A percentile compares a stretch with the other conserved stretches of the same genome.
Conservation (phyloP, 2,797 vertebrate genomes). For the Bradypus variegatus region DNA sequence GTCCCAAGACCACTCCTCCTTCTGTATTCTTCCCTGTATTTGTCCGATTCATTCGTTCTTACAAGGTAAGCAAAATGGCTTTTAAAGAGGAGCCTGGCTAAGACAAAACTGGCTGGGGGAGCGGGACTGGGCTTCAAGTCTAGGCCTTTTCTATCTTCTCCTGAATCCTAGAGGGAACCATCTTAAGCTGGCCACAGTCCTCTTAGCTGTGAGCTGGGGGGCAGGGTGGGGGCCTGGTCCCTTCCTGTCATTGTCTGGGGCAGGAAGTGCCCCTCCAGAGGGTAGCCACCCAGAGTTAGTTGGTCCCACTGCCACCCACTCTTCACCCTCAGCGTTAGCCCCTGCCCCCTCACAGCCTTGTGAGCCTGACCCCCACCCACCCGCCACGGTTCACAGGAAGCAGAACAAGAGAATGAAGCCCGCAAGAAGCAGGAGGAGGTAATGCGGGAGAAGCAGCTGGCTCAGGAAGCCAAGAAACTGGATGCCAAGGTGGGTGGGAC, state of each 20-base stretch:
- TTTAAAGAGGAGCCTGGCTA: neutral
- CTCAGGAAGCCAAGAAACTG: slow-evolving; percentile 90
- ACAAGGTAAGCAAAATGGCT: slow-evolving; percentile 83
- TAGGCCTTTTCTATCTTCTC: slow-evolving; percentile 24
- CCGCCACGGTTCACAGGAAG: slow-evolving; percentile 78
- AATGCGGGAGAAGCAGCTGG: slow-evolving; percentile 91
- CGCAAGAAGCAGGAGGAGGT: slow-evolving; percentile 95
- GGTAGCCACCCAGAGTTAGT: slow-evolving; percentile 58
- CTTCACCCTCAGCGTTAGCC: slow-evolving; percentile 21
- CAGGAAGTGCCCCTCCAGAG: slow-evolving; percentile 65
- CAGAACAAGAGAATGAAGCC: slow-evolving; percentile 87
- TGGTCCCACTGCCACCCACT: slow-evolving; percentile 53
- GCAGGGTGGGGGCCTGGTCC: slow-evolving; percentile 50
- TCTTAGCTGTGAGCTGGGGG: slow-evolving; percentile 53
- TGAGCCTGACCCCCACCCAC: neutral
- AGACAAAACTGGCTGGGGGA: neutral
- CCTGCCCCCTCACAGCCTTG: neutral
- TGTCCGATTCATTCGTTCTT: slow-evolving; percentile 94
- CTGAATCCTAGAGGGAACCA: slow-evolving; percentile 13
- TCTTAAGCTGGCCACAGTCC: slow-evolving; percentile 43
- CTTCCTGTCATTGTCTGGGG: slow-evolving; percentile 69
- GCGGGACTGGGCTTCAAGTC: neutral
- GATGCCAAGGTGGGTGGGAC: slow-evolving; percentile 73
- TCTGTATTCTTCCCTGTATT: slow-evolving; percentile 98
- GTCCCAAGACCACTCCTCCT: slow-evolving; percentile 93